These are phyloP conservation scores for Symphodus melops DNA, from an alignment of 2,113 vertebrate species.

Conservation along the genomic window DNA sequence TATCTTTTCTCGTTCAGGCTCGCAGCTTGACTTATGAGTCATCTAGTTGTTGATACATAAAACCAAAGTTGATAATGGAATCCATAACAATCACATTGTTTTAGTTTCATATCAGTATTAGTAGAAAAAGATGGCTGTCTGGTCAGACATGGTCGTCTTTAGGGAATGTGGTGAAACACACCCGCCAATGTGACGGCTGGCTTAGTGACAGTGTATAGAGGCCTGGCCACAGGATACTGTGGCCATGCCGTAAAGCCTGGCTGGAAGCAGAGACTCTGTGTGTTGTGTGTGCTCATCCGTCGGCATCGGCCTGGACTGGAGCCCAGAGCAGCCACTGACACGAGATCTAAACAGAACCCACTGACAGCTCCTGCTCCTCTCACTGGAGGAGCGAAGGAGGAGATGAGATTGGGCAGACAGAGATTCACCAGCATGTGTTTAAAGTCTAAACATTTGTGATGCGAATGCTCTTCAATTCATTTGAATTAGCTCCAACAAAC, in stretches of 20 bases:
- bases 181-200: slow-evolving; percentile 18
- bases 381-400: slow-evolving; percentile 46
- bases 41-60: slow-evolving; percentile 36
- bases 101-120: slow-evolving; percentile 22
- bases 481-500: not conserved
- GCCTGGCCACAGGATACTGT: slow-evolving; percentile 62
- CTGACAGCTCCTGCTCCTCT: slow-evolving; percentile 67
- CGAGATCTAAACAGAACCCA: slow-evolving; percentile 44
- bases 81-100: slow-evolving; percentile 2
- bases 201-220: slow-evolving; percentile 27
- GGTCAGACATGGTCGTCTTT: slow-evolving; percentile 28
- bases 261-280: slow-evolving; percentile 33
- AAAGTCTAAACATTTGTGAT: slow-evolving; percentile 12
- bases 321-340: slow-evolving; percentile 61
- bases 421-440: slow-evolving; percentile 12
- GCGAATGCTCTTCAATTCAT: slow-evolving; percentile 6
- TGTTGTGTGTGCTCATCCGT: slow-evolving; percentile 52
- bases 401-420: slow-evolving; percentile 34
- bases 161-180: slow-evolving; percentile 41
- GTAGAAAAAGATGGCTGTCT: not conserved
- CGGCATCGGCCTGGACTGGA: slow-evolving; percentile 60
- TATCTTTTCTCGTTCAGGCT: slow-evolving; percentile 10
- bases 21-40: slow-evolving; percentile 35
- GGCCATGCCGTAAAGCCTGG: slow-evolving; percentile 47
- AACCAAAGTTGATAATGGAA: slow-evolving; percentile 37